Base-by-base conservation (phyloP, 1,140 invertebrate species). In the Bombus confusus region DNA sequence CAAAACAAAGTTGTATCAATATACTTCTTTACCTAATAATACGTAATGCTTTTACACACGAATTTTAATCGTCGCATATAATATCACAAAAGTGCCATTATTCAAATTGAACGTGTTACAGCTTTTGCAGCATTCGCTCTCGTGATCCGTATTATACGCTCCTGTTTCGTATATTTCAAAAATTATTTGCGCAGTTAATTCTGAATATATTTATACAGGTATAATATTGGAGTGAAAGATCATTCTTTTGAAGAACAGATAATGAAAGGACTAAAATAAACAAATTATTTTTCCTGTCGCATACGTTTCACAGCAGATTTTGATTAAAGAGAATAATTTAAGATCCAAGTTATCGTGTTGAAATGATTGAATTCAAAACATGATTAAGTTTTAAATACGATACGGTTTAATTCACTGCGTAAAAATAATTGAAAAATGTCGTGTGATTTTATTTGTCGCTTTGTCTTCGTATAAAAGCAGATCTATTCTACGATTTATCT, bases 211-310 rank as follows among this genome's bases (percentile, higher is more conserved):
- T 52, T 52, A 52, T 52, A 18, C 47, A 18, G 47, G 18, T 52
- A 52, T 52, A 52, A 52, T 52, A 62, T 76, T 15, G 52, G 28
- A 34, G 28, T 59, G 62, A 76, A 76, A 76, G n/a, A 39, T 76
- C 10, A 39, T 41, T 76, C 52, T 34, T 28, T 37, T 28, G 31
- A 57, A 59, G 22, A 4, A 4, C 34, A 28, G 41, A 76, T 62
- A 62, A 76, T n/a, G 52, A 76, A 59, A 37, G 74, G n/a, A 39
- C 1, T 59, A 59, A 57, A 75, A 52, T 52, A 52, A 75, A 25
- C 18, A 2, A 52, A 37, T 76, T 76, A n/a, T 39, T 76, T 39
- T 22, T 62, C 34, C 6, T 9, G n/a, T 76, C 10, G 22, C 47
- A 15, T 4, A n/a, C 18, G 28, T 22, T n/a, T 8, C 4, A 18